Evolutionary conservation across 2,888 invertebrate species (phyloP).

Genomic region (Drepanosiphum platanoidis): DNA sequence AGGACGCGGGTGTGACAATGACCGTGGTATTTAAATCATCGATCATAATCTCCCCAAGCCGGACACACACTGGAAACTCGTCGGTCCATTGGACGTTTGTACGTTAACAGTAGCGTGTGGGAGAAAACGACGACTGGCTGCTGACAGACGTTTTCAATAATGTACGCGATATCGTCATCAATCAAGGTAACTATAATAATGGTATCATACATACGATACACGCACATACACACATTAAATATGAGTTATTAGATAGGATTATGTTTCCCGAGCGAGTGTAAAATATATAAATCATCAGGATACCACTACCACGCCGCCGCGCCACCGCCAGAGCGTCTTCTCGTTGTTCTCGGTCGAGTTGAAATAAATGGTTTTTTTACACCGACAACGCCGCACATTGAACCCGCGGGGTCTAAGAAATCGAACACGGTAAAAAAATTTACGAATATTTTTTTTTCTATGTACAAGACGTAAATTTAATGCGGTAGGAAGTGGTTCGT

Average conservation of each 20-base stretch:
- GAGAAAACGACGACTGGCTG: not conserved
- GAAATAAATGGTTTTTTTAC: not conserved
- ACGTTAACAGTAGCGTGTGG: not conserved
- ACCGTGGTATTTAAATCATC: too few species aligned
- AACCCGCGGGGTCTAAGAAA: not conserved
- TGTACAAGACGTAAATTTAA: too few species aligned
- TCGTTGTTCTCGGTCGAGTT: conserved; percentile 1
- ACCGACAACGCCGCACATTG: not conserved
- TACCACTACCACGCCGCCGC: not conserved
- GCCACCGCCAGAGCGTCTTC: not conserved
- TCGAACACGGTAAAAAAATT: too few species aligned
- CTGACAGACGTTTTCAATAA: not conserved
- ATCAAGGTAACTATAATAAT: not conserved
- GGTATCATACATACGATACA: not conserved
- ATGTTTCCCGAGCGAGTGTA: not conserved
- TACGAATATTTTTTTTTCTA: too few species aligned
- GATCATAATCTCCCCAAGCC: too few species aligned
- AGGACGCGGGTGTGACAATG: too few species aligned
- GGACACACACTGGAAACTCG: too few species aligned
- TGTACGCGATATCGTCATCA: not conserved
- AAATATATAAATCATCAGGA: not conserved
- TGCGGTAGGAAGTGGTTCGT: too few species aligned
- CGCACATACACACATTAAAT: too few species aligned
- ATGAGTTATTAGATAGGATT: not conserved
- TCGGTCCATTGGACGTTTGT: not conserved